phyloP scores from a whole-genome alignment of 2,888 invertebrate genomes.

The Yponomeuta plumbellus region DNA sequence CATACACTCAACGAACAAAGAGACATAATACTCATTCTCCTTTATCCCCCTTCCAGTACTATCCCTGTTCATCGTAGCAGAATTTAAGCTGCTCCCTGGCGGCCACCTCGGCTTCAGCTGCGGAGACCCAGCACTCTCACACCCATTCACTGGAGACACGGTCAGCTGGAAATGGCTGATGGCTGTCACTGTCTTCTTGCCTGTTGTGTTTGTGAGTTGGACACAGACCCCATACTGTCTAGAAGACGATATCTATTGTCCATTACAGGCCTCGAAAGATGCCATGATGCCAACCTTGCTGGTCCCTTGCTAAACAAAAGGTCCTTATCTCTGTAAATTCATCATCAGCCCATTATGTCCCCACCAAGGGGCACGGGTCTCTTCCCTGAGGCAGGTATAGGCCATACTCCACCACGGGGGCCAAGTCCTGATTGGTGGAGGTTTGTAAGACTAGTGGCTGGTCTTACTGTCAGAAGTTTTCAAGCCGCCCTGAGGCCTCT shows the following conservation, averaged over 20 bases:
- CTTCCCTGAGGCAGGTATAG: no score
- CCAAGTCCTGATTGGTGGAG: no score
- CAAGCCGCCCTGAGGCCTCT: no score
- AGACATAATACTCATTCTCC: neutral
- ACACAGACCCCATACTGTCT: neutral
- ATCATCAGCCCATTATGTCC: no score
- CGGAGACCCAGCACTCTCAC: conserved; percentile 81
- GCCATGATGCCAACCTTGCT: no score
- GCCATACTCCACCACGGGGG: no score
- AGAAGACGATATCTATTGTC: neutral
- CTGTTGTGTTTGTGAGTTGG: conserved; percentile 74
- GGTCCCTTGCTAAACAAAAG: no score
- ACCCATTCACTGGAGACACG: conserved; percentile 81
- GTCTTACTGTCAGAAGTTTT: no score
- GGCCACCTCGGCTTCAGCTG: conserved; percentile 81
- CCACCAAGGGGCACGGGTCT: no score
- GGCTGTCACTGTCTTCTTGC: conserved; percentile 64
- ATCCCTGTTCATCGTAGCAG: conserved; percentile 71
- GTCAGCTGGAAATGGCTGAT: conserved; percentile 74
- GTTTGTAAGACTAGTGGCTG: no score
- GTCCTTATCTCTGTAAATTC: no score
- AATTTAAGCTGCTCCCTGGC: conserved; percentile 77
- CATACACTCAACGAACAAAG: neutral
- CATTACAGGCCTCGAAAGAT: no score
- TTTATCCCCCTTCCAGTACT: conserved; percentile 65